Conservation (phyloP, 2,113 vertebrate species). For the Corythoichthys haematopterus region DNA sequence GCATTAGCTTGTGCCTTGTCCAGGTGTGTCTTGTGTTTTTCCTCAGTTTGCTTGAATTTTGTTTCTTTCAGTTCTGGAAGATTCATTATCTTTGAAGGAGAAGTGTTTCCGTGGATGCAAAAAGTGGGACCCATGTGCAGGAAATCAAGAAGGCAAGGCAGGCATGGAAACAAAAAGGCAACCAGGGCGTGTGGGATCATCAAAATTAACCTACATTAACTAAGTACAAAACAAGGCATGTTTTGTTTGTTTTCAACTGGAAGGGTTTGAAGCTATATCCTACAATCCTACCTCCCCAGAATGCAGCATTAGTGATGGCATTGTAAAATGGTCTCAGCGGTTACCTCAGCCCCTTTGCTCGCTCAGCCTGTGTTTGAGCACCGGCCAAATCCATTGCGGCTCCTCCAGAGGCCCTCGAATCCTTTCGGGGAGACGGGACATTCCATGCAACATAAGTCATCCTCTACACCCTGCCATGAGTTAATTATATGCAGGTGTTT, state of each 20-base stretch:
- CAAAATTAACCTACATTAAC: no score
- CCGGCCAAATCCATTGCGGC: slow-evolving; percentile 52
- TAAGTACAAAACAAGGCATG: not conserved
- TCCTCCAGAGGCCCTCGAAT: slow-evolving; percentile 60
- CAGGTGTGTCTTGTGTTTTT: no score
- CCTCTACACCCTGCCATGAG: slow-evolving; percentile 64
- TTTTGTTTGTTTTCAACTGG: not conserved
- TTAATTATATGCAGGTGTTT: slow-evolving; percentile 76
- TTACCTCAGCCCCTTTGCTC: slow-evolving; percentile 32
- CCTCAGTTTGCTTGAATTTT: no score
- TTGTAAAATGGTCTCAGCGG: slow-evolving; percentile 28
- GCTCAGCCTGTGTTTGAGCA: slow-evolving; percentile 53
- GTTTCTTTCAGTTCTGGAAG: no score
- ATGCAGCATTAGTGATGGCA: slow-evolving; percentile 18
- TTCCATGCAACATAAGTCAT: slow-evolving; percentile 67
- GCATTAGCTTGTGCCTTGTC: no score
- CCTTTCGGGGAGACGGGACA: slow-evolving; percentile 63
- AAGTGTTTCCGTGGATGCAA: no score
- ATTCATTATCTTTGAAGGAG: no score
- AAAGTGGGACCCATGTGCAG: no score
- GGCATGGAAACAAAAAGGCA: no score
- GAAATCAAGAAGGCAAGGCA: no score
- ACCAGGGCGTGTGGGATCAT: no score
- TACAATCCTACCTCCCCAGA: not conserved
- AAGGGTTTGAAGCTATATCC: not conserved